Evolutionary conservation across 2,888 invertebrate species (phyloP).

Genomic region (Noctua pronuba): DNA sequence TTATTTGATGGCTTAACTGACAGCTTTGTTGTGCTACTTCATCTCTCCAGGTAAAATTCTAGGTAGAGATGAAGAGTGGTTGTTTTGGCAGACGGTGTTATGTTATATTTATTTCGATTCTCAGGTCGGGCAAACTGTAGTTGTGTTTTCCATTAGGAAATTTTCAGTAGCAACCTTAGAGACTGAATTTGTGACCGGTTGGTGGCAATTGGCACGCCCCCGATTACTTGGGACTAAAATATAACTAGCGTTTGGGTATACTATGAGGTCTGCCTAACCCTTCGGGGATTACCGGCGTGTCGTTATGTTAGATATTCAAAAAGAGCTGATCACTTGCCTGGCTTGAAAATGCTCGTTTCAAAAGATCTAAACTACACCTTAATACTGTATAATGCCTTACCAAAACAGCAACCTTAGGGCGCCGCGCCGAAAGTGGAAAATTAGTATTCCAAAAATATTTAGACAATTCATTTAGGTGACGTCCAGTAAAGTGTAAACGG

Average conservation of each 20-base stretch:
- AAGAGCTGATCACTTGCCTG: too few relatives aligned
- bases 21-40: not conserved
- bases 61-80: not conserved
- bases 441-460: not conserved
- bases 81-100: not conserved
- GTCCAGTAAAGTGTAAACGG: not conserved
- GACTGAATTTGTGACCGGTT: too few relatives aligned
- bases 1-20: not conserved
- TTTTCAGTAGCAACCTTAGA: too few relatives aligned
- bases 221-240: too few relatives aligned
- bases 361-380: not conserved
- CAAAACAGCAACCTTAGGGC: fast-evolving
- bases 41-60: not conserved
- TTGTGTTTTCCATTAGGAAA: too few relatives aligned
- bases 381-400: not conserved
- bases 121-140: too few relatives aligned
- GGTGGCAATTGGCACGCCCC: too few relatives aligned
- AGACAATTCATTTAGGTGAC: not conserved
- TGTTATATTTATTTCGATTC: not conserved
- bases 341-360: not conserved
- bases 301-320: too few relatives aligned
- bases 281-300: too few relatives aligned
- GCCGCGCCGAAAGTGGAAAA: not conserved
- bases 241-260: too few relatives aligned
- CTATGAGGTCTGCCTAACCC: too few relatives aligned